Evolutionary conservation across 1,140 invertebrate species (phyloP).

Genomic region (Pogonomyrmex barbatus): DNA sequence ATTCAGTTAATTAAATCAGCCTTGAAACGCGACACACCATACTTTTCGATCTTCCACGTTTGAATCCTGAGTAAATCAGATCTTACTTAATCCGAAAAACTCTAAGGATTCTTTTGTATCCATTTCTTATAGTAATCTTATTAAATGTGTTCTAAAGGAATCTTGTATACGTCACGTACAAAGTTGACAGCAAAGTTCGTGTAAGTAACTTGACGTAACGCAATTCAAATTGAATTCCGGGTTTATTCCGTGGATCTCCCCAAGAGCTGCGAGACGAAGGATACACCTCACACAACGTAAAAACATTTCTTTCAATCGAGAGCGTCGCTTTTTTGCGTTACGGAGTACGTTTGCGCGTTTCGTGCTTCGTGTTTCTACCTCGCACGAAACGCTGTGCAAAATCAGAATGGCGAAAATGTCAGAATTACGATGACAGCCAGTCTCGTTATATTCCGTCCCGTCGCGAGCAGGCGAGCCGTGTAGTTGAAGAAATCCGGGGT

Average conservation of each 20-base stretch:
- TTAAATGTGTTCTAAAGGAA: neutral
- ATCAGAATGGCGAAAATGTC: constrained; percentile 19
- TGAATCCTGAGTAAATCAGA: constrained; percentile 12
- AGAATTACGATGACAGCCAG: neutral
- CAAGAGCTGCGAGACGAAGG: neutral
- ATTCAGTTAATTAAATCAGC: constrained; percentile 29
- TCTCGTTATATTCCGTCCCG: constrained; percentile 38
- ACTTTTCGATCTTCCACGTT: neutral
- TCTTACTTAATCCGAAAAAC: constrained; percentile 13
- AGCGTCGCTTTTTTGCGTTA: constrained; percentile 20
- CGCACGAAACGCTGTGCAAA: neutral
- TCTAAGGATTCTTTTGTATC: neutral
- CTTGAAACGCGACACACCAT: neutral
- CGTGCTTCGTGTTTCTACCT: neutral
- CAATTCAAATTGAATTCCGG: neutral
- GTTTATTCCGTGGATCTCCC: neutral
- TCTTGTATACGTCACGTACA: neutral
- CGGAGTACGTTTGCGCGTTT: neutral
- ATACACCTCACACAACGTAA: neutral
- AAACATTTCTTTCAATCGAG: constrained; percentile 28
- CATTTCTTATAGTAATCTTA: neutral
- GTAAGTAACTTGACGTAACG: neutral
- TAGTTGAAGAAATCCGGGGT: constrained; percentile 18
- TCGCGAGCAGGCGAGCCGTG: neutral
- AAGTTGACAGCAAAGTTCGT: neutral